Conservation (phyloP, 2,888 invertebrate genomes). For the Nysson spinosus region DNA sequence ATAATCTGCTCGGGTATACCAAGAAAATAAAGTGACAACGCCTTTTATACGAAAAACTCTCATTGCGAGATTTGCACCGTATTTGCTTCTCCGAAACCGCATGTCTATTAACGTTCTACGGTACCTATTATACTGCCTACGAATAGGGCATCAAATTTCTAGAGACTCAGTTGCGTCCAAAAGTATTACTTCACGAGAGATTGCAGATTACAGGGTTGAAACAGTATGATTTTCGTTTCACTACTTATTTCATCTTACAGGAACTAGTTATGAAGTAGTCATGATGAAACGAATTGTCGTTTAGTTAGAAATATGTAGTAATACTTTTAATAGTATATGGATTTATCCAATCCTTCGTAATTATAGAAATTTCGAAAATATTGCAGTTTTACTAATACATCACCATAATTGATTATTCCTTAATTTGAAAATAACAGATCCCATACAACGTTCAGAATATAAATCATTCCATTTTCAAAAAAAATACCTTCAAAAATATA, state of each 20-base stretch:
- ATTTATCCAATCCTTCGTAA: no score
- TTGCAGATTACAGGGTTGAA: constrained; percentile 23
- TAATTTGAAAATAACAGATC: no score
- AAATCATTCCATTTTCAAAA: no score
- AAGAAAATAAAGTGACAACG: constrained; percentile 32
- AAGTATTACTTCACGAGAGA: constrained; percentile 14
- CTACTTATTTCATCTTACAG: constrained; percentile 8
- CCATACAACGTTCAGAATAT: no score
- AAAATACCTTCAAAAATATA: no score
- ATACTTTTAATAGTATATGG: constrained; percentile 19
- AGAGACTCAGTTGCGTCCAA: constrained; percentile 11
- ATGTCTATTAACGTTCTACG: constrained; percentile 51
- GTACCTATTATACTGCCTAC: constrained; percentile 38
- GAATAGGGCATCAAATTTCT: constrained; percentile 18
- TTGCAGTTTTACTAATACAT: no score
- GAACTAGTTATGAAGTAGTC: constrained; percentile 12
- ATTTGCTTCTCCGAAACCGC: constrained; percentile 50
- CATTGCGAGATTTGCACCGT: constrained; percentile 14
- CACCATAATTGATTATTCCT: no score
- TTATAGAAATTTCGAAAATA: no score
- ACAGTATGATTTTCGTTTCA: constrained; percentile 16
- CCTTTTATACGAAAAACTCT: constrained; percentile 60
- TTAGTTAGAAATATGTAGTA: constrained; percentile 9
- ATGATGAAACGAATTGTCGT: background rate
- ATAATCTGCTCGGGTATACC: constrained; percentile 62